A percentile compares a stretch with the other conserved stretches of the same genome.
Evolutionary conservation across 2,797 vertebrate species (phyloP).

Genomic region (Gymnothorax reevesii): DNA sequence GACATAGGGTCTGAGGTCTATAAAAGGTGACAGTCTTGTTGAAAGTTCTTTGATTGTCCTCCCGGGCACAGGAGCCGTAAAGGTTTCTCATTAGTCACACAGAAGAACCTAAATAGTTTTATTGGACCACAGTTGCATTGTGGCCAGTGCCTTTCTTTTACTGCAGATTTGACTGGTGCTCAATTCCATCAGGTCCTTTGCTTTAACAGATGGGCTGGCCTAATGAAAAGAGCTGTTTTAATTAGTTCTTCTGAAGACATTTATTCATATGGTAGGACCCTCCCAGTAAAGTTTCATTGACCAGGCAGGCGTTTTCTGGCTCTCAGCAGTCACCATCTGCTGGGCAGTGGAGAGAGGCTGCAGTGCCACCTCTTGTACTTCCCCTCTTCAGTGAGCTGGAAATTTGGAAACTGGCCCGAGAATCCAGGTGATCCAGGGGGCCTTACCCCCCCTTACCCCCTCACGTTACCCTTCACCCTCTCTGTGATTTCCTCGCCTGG

Average conservation of each 20-base stretch:
- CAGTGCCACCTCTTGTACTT: conserved; percentile 54
- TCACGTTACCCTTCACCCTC: neutral
- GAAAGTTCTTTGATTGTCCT: conserved; percentile 52
- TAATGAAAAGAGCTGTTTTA: conserved; percentile 86
- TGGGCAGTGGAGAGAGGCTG: conserved; percentile 71
- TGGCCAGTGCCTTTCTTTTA: conserved; percentile 57
- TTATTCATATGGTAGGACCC: conserved; percentile 75
- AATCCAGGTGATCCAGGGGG: conserved; percentile 52
- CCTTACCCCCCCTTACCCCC: conserved; percentile 31
- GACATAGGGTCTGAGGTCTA: conserved; percentile 36
- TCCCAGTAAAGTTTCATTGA: conserved; percentile 78
- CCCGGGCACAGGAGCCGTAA: conserved; percentile 47
- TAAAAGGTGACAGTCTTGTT: conserved; percentile 43
- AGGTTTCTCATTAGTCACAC: conserved; percentile 51
- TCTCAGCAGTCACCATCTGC: conserved; percentile 87
- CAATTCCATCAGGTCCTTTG: conserved; percentile 72
- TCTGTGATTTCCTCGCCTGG: neutral
- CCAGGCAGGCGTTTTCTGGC: conserved; percentile 70
- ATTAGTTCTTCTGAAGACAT: conserved; percentile 84
- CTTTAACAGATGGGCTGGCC: conserved; percentile 82
- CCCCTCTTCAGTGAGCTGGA: conserved; percentile 75
- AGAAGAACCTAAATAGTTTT: conserved; percentile 54
- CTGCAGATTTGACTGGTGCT: conserved; percentile 62
- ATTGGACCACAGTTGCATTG: conserved; percentile 49
- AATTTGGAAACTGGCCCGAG: conserved; percentile 69